Evolutionary conservation across 1,140 invertebrate genomes (phyloP).

Genomic region (Pollicipes pollicipes): DNA sequence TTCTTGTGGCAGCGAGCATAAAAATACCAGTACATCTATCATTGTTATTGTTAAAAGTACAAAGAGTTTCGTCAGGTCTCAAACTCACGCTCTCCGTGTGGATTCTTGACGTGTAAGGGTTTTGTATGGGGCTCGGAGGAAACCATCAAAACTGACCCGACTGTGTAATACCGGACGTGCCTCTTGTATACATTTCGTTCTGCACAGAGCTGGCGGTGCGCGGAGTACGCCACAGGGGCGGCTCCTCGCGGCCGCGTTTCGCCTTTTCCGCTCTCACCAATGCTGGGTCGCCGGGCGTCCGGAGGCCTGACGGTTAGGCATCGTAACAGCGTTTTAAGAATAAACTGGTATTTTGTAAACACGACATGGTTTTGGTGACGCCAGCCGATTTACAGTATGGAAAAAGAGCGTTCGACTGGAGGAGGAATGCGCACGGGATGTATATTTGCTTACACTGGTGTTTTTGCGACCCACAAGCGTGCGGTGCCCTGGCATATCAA

Average conservation of each 20-base stretch:
- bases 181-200: too few relatives aligned
- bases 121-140: background rate
- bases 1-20: background rate
- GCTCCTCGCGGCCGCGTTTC: background rate
- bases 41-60: slow-evolving; percentile 2
- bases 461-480: too few relatives aligned
- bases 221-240: background rate
- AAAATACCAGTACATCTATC: background rate
- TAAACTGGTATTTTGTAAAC: slow-evolving; percentile 1
- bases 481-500: too few relatives aligned
- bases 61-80: background rate
- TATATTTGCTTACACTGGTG: too few relatives aligned
- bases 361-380: background rate
- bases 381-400: too few relatives aligned
- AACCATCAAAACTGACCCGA: too few relatives aligned
- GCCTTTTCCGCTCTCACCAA: background rate
- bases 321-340: background rate
- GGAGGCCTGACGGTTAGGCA: background rate
- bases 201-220: background rate
- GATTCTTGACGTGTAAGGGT: background rate
- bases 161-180: too few relatives aligned
- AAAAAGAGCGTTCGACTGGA: too few relatives aligned
- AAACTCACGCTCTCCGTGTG: background rate
- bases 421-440: too few relatives aligned
- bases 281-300: too few relatives aligned